phyloP scores from a whole-genome alignment of 2,888 invertebrate genomes.

The Nowickia ferox region DNA sequence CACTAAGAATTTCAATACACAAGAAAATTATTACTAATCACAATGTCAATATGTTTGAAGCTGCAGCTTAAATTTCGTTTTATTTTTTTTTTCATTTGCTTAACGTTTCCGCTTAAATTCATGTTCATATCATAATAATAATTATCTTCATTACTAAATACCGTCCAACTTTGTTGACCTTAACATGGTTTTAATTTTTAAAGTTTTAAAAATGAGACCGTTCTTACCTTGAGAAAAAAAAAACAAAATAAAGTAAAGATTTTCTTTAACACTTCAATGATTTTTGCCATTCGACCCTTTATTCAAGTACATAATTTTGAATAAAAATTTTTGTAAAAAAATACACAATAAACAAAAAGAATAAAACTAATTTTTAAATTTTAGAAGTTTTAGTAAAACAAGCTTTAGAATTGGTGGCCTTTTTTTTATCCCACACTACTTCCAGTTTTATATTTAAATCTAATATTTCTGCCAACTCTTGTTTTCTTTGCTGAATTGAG shows the following conservation, averaged over 20 bases:
- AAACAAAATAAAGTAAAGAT: not conserved
- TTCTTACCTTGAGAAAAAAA: not conserved
- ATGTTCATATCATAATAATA: not conserved
- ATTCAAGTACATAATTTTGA: not conserved
- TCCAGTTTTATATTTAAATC: not conserved
- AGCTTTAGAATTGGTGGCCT: not conserved
- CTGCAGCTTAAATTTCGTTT: too few species aligned
- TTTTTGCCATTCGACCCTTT: constrained; percentile 1
- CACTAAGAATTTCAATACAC: too few species aligned
- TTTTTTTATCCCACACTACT: too few species aligned
- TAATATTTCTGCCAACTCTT: not conserved
- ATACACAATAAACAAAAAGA: not conserved
- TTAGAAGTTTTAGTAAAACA: too few species aligned
- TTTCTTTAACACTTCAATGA: constrained; percentile 1
- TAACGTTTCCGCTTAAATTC: constrained; percentile 31
- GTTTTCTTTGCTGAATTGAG: not conserved
- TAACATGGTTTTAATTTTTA: constrained; percentile 31
- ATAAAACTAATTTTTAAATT: too few species aligned
- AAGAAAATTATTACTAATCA: too few species aligned
- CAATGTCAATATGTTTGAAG: too few species aligned
- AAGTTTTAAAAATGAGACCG: not conserved
- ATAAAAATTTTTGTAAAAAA: not conserved
- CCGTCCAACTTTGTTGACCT: constrained; percentile 19
- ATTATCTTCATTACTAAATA: not conserved
- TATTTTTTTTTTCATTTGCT: not conserved